Base-by-base conservation (phyloP, 2,113 vertebrate genomes). In the Cacatua alba region DNA sequence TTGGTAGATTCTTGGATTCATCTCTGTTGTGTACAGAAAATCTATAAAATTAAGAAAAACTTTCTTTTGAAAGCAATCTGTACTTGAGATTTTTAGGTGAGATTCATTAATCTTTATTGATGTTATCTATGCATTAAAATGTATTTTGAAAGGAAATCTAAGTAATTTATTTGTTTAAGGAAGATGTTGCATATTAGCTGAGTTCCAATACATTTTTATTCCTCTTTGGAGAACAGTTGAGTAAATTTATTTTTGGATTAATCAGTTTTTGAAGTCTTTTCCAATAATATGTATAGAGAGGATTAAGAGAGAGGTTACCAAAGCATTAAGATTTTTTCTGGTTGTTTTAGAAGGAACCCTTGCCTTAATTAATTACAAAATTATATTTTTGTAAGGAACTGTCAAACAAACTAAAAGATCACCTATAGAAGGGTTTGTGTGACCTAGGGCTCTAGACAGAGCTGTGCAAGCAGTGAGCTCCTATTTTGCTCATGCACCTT, bases 171-270 rank as follows among this genome's bases (percentile, higher is more conserved):
- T 87, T 64, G 29, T 84, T 88, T 80, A 75, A 46, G 70, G 39
- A 62, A 90, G 24, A 28, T 3, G 0, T 18, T 55, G 7, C 46
- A 6, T 53, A 13, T 93, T 90, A 87, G 31, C 43, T 70, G 55
- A 57, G 46, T 93, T 94, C 41, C 74, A 62, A 15, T 68, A 37
- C 9, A 23, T 72, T 91, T 65, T 89, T 84, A 57, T 81, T 90
- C 23, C 19, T 77, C 49, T 70, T 1, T 69, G 71, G 75, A 67
- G 49, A 86, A 78, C 33, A 82, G 46, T 37, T 86, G 71, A 86
- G 23, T 74, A 25, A 86, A 90, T 95, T 95, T 94, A 70, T 95
- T 43, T 93, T 70, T 67, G 79, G 55, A 96, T 96, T 91, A 88
- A 96, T 82, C 71, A 63, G 46, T 68, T 95, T 92, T 86, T 93